Conservation (phyloP, 2,797 vertebrate genomes). For the Pantherophis alleghaniensis region DNA sequence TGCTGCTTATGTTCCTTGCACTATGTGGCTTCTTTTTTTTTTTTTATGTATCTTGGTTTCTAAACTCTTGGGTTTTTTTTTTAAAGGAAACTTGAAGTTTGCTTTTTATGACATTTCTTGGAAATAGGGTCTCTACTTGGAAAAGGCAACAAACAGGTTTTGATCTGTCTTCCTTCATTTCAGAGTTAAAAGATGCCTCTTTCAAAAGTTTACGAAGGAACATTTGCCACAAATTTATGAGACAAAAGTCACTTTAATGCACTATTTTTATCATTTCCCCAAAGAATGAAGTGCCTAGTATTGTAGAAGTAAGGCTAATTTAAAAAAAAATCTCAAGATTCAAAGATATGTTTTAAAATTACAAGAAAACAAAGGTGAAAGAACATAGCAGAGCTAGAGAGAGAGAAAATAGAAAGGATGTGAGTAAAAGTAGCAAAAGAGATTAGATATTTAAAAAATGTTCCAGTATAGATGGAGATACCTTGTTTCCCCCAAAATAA, state of each 20-base stretch:
- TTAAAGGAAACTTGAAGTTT: conserved; percentile 15
- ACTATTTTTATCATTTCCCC: not conserved
- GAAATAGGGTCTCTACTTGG: not conserved
- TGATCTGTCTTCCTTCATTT: not conserved
- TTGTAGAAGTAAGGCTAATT: not conserved
- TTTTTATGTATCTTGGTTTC: not conserved
- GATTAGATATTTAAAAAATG: not conserved
- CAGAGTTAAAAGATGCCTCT: not conserved
- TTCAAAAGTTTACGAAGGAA: not conserved
- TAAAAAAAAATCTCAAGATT: not conserved
- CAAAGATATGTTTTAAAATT: not conserved
- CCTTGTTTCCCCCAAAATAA: no score
- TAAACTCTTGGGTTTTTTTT: not conserved
- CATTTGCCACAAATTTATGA: not conserved
- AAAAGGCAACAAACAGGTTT: not conserved
- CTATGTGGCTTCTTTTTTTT: not conserved
- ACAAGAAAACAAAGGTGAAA: not conserved
- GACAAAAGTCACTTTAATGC: not conserved
- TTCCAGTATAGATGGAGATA: not conserved
- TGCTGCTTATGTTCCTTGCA: not conserved
- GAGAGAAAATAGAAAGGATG: not conserved
- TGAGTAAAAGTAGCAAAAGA: not conserved
- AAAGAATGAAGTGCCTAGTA: not conserved
- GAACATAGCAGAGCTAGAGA: not conserved
- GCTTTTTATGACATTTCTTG: not conserved